A percentile compares a stretch with the other conserved stretches of the same genome.
Conservation (phyloP, 2,888 invertebrate species). For the Himalopsyche japonica region DNA sequence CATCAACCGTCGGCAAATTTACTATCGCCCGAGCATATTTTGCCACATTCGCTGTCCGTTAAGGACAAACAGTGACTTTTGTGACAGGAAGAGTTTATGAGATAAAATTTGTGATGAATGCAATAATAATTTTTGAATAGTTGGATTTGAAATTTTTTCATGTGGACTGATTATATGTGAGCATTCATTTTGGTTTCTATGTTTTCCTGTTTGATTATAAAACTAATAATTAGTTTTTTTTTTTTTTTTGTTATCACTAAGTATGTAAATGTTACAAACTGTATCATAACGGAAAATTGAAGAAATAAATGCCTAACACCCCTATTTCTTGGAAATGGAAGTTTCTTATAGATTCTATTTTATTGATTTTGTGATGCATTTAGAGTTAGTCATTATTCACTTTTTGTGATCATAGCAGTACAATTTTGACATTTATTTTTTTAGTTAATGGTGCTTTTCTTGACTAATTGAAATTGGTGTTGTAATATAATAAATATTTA, state of each 20-base stretch:
- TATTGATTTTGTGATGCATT: not conserved
- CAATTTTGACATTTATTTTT: too few relatives aligned
- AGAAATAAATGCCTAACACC: not conserved
- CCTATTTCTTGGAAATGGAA: not conserved
- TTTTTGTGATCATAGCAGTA: not conserved
- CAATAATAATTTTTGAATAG: slow-evolving; percentile 35
- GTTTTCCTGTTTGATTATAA: slow-evolving; percentile 1
- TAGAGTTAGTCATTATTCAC: not conserved
- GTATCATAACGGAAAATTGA: not conserved
- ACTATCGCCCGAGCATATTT: slow-evolving; percentile 70
- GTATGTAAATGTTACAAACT: not conserved
- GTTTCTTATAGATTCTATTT: not conserved
- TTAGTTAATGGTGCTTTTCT: too few relatives aligned
- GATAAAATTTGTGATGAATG: slow-evolving; percentile 33
- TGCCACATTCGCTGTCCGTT: slow-evolving; percentile 59
- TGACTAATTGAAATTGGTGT: too few relatives aligned
- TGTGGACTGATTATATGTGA: slow-evolving; percentile 19
- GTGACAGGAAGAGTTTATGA: slow-evolving; percentile 8
- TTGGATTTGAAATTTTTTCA: slow-evolving; percentile 30
- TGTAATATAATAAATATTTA: too few relatives aligned
- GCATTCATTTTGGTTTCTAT: slow-evolving; percentile 12
- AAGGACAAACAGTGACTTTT: slow-evolving; percentile 57
- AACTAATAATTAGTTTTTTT: too few relatives aligned
- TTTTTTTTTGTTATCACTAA: not conserved
- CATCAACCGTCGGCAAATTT: slow-evolving; percentile 82